Evolutionary conservation across 2,888 invertebrate species (phyloP).

Genomic region (Spisula subtruncata): DNA sequence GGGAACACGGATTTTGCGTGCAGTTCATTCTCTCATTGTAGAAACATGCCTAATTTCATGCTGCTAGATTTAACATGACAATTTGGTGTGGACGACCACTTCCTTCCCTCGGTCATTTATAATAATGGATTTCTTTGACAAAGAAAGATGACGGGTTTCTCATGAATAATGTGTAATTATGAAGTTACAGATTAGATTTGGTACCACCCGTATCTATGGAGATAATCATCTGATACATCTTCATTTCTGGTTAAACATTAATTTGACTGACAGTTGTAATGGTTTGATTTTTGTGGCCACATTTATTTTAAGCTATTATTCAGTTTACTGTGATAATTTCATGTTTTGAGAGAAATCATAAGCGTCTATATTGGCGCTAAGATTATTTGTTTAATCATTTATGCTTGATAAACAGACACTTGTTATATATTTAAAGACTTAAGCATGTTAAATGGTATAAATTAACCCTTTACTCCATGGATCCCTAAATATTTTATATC

Average conservation of each 20-base stretch:
- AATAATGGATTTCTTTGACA: constrained; percentile 38
- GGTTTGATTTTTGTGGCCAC: constrained; percentile 6
- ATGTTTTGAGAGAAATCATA: neutral
- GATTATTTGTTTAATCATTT: neutral
- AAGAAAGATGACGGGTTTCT: constrained; percentile 34
- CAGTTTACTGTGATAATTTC: neutral
- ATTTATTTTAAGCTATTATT: too few species aligned
- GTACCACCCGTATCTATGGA: constrained; percentile 47
- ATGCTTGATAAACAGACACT: too few species aligned
- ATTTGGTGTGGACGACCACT: neutral
- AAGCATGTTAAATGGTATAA: too few species aligned
- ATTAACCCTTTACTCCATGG: too few species aligned
- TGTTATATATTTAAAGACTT: too few species aligned
- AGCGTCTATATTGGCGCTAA: neutral
- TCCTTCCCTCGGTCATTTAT: constrained; percentile 13
- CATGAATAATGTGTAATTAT: constrained; percentile 48
- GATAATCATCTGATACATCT: constrained; percentile 45
- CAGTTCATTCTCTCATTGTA: constrained; percentile 29
- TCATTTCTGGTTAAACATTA: constrained; percentile 55
- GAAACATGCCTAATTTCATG: constrained; percentile 44
- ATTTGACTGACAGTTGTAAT: constrained; percentile 38
- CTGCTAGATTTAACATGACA: constrained; percentile 19
- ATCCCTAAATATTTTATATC: too few species aligned
- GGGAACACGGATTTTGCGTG: neutral
- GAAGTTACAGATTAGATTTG: constrained; percentile 50